These are phyloP conservation scores for Meleagris gallopavo DNA, from an alignment of 2,113 vertebrate genomes.

Conservation along the genomic window DNA sequence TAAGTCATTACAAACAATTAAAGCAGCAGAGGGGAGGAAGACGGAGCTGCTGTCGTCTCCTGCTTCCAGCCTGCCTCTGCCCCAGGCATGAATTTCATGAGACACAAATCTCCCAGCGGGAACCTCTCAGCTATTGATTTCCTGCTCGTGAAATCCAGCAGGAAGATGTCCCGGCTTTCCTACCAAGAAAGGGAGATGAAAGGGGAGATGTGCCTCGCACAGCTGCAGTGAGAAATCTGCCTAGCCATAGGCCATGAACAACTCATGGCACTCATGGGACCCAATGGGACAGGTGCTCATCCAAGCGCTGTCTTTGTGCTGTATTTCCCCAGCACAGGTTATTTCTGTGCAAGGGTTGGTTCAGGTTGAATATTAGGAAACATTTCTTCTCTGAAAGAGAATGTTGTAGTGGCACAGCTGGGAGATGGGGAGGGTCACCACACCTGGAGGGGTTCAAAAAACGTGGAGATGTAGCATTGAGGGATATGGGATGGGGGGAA, in stretches of 20 bases:
- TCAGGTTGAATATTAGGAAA: too few relatives aligned
- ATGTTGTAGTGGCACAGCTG: too few relatives aligned
- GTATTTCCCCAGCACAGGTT: background rate
- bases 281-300: background rate
- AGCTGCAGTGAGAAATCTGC: background rate
- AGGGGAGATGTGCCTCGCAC: background rate
- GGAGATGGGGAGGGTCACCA: too few relatives aligned
- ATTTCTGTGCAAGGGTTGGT: background rate
- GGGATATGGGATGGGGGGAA: too few relatives aligned
- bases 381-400: too few relatives aligned
- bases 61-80: background rate
- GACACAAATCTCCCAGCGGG: background rate
- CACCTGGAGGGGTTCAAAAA: too few relatives aligned
- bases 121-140: slow-evolving; percentile 28
- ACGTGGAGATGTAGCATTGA: too few relatives aligned
- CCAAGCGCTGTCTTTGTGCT: background rate
- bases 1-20: slow-evolving; percentile 66
- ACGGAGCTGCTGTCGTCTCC: rapidly evolving
- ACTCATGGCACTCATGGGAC: background rate
- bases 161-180: background rate
- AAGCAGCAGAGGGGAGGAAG: slow-evolving; percentile 30
- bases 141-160: background rate
- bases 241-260: background rate
- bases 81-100: background rate
- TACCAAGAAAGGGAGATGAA: background rate